A percentile compares a stretch with the other conserved stretches of the same genome.
Conservation (phyloP, 2,113 vertebrate species). For the Sprattus sprattus region DNA sequence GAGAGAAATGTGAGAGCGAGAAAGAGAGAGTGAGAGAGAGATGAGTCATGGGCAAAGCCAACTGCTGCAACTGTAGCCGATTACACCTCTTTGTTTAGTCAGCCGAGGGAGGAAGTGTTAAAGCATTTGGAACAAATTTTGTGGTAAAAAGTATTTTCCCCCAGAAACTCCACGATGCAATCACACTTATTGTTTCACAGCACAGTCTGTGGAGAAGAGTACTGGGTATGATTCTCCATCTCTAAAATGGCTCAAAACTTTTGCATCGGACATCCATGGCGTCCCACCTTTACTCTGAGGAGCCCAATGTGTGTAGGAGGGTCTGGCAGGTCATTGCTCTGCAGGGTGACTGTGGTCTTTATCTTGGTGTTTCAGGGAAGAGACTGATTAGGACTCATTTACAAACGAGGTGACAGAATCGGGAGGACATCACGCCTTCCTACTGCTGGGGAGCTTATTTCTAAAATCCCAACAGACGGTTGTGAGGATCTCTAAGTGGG, state of each 20-base stretch:
- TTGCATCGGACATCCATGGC: background rate
- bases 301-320: too few species aligned
- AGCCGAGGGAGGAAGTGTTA: conserved; percentile 1
- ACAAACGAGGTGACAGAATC: background rate
- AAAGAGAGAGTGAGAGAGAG: conserved; percentile 5
- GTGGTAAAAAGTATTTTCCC: background rate
- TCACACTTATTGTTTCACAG: background rate
- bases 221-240: background rate
- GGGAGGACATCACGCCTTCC: background rate
- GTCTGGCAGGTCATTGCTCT: background rate
- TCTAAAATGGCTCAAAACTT: background rate
- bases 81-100: background rate
- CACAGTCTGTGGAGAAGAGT: background rate
- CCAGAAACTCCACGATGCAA: background rate
- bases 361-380: background rate
- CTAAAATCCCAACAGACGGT: background rate
- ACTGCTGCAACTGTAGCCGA: background rate
- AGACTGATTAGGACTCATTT: background rate
- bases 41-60: background rate
- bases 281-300: background rate
- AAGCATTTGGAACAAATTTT: conserved; percentile 8
- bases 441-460: background rate
- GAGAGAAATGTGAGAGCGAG: conserved; percentile 44
- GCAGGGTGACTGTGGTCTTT: background rate
- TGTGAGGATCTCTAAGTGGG: background rate